Conservation (phyloP, 2,797 vertebrate genomes). For the Platalea minor region DNA sequence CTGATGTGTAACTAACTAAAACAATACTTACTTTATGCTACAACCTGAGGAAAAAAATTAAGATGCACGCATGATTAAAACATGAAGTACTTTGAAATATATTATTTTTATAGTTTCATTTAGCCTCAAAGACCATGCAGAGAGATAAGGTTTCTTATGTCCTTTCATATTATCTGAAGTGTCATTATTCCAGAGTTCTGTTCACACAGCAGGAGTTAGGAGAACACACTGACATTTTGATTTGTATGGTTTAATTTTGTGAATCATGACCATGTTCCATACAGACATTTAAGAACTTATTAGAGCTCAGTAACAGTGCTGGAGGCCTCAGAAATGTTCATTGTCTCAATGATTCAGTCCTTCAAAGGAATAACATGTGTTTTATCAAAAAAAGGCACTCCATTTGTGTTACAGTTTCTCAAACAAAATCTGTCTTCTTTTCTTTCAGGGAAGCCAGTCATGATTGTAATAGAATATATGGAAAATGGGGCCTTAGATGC, state of each 20-base stretch:
- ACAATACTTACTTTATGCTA: slow-evolving; percentile 44
- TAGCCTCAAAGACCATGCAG: slow-evolving; percentile 45
- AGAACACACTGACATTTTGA: slow-evolving; percentile 59
- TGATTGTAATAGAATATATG: slow-evolving; percentile 99
- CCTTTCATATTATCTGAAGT: slow-evolving; percentile 52
- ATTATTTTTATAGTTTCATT: slow-evolving; percentile 51
- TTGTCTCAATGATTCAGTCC: not conserved
- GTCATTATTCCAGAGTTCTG: slow-evolving; percentile 47
- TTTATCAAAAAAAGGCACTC: slow-evolving; percentile 37
- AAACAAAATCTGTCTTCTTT: slow-evolving; percentile 50
- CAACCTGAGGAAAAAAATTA: slow-evolving; percentile 3
- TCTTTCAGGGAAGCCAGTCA: slow-evolving; percentile 94
- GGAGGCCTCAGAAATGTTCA: slow-evolving; percentile 20
- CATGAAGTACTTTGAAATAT: slow-evolving; percentile 45
- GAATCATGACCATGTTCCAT: slow-evolving; percentile 41
- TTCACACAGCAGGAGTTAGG: slow-evolving; percentile 49
- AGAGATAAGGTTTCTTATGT: slow-evolving; percentile 42
- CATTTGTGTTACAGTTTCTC: slow-evolving; percentile 33
- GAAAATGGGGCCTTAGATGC: slow-evolving; percentile 97
- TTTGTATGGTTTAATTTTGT: slow-evolving; percentile 59
- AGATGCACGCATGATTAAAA: slow-evolving; percentile 36
- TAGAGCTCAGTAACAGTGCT: slow-evolving; percentile 41
- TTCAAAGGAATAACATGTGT: slow-evolving; percentile 35
- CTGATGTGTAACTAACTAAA: slow-evolving; percentile 52
- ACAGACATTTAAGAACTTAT: slow-evolving; percentile 63